These are phyloP conservation scores for Brachionus koreanus DNA, from an alignment of 1,140 invertebrate genomes.

Conservation along the genomic window DNA sequence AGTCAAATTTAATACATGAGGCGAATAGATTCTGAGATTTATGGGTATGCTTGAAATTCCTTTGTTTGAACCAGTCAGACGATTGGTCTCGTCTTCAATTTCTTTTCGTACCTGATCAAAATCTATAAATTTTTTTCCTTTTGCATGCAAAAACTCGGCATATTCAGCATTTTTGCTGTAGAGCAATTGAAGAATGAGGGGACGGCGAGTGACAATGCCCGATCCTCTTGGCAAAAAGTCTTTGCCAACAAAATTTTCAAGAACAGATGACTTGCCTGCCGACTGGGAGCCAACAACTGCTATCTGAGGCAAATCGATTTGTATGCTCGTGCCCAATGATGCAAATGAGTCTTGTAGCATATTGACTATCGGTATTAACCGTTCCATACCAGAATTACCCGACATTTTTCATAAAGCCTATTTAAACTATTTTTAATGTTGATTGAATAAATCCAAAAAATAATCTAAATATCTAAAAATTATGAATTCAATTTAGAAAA, in stretches of 20 bases:
- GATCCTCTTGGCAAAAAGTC: conserved; percentile 72
- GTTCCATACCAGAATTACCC: conserved; percentile 83
- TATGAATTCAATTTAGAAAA: not conserved
- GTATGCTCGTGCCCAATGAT: conserved; percentile 91
- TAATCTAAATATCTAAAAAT: not conserved
- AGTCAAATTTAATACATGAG: conserved; percentile 68
- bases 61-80: conserved; percentile 92
- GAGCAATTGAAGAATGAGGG: conserved; percentile 93
- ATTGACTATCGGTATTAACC: conserved; percentile 96
- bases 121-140: conserved; percentile 92
- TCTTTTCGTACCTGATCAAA: conserved; percentile 92
- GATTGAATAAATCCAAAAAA: not conserved
- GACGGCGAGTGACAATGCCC: conserved; percentile 93
- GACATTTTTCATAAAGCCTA: not conserved
- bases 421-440: not conserved
- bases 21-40: conserved; percentile 94
- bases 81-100: conserved; percentile 95
- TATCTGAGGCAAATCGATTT: conserved; percentile 97
- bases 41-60: conserved; percentile 97
- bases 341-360: conserved; percentile 99
- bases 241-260: conserved; percentile 96
- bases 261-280: conserved; percentile 95
- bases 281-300: conserved; percentile 98
- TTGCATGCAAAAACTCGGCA: conserved; percentile 96
- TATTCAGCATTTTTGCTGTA: conserved; percentile 70